These are phyloP conservation scores for Cyanistes caeruleus DNA, from an alignment of 2,113 vertebrate species.

Conservation along the genomic window DNA sequence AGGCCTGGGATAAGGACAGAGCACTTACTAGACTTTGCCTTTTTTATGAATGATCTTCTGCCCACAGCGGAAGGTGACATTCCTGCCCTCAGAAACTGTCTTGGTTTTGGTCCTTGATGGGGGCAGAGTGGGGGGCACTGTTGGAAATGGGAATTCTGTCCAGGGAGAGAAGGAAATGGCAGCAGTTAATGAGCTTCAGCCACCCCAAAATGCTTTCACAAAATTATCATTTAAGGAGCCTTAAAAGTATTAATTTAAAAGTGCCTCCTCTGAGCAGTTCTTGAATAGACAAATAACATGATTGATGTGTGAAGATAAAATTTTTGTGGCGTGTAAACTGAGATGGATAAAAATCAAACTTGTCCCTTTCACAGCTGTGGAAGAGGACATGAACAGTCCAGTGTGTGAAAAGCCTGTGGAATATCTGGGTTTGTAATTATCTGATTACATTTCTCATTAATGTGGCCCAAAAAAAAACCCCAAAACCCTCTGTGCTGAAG, in stretches of 20 bases:
- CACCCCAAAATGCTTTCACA: not conserved
- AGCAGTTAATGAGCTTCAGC: not conserved
- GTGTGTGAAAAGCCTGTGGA: not conserved
- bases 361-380: fast-evolving
- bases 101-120: conserved; percentile 90
- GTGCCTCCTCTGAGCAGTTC: not conserved
- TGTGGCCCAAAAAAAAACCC: not conserved
- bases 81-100: conserved; percentile 89
- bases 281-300: fast-evolving
- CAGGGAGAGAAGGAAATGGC: not conserved
- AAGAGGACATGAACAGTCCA: not conserved
- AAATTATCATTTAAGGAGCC: not conserved
- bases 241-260: not conserved
- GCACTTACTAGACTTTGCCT: conserved; percentile 94
- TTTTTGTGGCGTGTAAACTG: not conserved
- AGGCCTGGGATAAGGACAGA: not conserved
- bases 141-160: conserved; percentile 93
- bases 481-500: not conserved
- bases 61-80: conserved; percentile 92
- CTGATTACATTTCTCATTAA: not conserved
- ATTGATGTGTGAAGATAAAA: not conserved
- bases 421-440: not conserved
- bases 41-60: conserved; percentile 93
- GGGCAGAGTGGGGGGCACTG: conserved; percentile 80
- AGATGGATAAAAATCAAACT: not conserved